A percentile compares a stretch with the other conserved stretches of the same genome.
These are phyloP conservation scores for Haliclona indistincta DNA, from an alignment of 37 sponge, comb jelly and placozoan species.

Conservation along the genomic window DNA sequence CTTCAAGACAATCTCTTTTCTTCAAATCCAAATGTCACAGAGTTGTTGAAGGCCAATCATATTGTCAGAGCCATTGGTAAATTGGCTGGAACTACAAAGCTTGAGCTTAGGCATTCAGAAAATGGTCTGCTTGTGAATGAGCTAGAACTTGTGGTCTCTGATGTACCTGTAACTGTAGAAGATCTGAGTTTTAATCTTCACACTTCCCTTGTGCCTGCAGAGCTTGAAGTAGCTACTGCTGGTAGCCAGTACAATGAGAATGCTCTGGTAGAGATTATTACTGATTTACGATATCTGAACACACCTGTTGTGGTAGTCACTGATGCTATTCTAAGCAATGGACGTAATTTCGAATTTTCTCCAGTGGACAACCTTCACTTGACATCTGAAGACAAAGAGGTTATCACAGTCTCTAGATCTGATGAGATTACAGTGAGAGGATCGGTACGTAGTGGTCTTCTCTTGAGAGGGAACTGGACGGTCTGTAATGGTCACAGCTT, in stretches of 20 bases:
- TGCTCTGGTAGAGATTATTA: constrained; percentile 3
- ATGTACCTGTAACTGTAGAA: constrained; percentile 16
- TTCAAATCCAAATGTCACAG: constrained; percentile 11
- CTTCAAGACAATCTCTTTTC: constrained; percentile 8
- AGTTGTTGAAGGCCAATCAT: too few relatives aligned
- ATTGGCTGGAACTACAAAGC: constrained; percentile 18
- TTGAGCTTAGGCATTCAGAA: constrained; percentile 4
- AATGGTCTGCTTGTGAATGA: background rate
- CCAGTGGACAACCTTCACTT: constrained; percentile 26
- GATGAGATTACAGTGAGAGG: constrained; percentile 33
- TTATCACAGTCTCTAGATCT: constrained; percentile 14
- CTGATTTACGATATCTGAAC: constrained; percentile 19
- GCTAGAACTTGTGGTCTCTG: constrained; percentile 30
- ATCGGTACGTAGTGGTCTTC: constrained; percentile 16
- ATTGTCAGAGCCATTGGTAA: constrained; percentile 20
- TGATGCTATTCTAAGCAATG: constrained; percentile 57
- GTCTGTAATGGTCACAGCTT: background rate
- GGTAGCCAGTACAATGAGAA: constrained; percentile 20
- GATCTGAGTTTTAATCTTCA: constrained; percentile 44
- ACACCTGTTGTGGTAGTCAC: constrained; percentile 26
- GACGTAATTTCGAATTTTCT: constrained; percentile 25
- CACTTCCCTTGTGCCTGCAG: constrained; percentile 17
- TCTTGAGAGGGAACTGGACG: constrained; percentile 20
- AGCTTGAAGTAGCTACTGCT: background rate
- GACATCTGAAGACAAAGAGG: constrained; percentile 13